Evolutionary conservation across 2,888 invertebrate genomes (phyloP), one percentile per base, ranked within the genome.

Genomic region (Metellina segmentata): DNA sequence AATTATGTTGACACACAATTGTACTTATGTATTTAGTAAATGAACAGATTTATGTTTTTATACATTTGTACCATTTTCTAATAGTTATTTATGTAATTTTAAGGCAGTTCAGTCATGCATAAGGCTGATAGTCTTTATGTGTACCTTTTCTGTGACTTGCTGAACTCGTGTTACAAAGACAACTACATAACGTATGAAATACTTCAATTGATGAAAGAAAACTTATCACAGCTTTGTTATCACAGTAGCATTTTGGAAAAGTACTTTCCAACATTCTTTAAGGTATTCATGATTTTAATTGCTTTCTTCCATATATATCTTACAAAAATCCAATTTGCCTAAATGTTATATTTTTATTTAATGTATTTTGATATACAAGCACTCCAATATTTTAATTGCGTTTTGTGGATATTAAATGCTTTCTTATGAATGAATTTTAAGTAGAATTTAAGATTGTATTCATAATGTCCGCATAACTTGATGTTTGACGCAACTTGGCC

Each of bases 261-360:
- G 49, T 91, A 93, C 69, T 93, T 93, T 91, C 93, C 93, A 52
- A 91, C 91, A 11, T 91, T 93, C 85, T 82, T 93, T 34, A 93
- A 93, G 77, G 93, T 93, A 86, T 61, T 61, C 9, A 61, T 61
- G 7, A 61, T 34, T 34, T 34, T 2, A 34, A 34, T 34, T 34
- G 34, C 34, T 34, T 34, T 34, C 34, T 34, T 34, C 1, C 34
- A 34, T 34, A 34, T 34, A 1, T 34, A 34, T 34, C 34, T 34
- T 34, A 34, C 34, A 34, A 34, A n/a, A 34, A 34, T 34, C 34
- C 34, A 34, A 34, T 34, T 1, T 34, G 34, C 34, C 34, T 34
- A 34, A 1, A 34, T 34, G 1, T 34, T 34, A 34, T 34, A 34
- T 34, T 34, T 34, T 34, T 34, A 34, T 34, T 34, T 34, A 34